Evolutionary conservation across 2,797 vertebrate genomes (phyloP).

Genomic region (Salmo trutta): DNA sequence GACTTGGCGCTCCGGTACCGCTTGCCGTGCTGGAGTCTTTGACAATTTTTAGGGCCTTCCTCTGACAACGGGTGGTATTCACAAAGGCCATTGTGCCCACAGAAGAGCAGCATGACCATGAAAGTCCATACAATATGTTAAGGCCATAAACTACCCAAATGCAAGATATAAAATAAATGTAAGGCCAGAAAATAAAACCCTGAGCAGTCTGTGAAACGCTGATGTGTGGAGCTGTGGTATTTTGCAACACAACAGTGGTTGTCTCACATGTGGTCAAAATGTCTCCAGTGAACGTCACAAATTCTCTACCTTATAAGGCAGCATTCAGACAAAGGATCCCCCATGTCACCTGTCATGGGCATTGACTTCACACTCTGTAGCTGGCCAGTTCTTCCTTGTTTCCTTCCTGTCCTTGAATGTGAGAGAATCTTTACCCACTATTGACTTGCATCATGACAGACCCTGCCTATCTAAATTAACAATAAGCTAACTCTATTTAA

Average conservation of each 20-base stretch:
- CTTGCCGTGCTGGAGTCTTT: background rate
- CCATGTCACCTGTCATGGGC: constrained; percentile 53
- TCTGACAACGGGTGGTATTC: no score
- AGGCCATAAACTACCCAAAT: no score
- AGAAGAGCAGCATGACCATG: no score
- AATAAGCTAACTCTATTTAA: background rate
- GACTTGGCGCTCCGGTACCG: no score
- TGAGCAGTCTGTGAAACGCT: background rate
- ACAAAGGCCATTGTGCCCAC: no score
- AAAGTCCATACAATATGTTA: no score
- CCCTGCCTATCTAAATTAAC: background rate
- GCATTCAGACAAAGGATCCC: constrained; percentile 58
- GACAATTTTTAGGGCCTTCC: no score
- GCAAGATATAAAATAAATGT: no score
- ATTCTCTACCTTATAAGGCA: constrained; percentile 49
- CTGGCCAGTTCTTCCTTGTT: constrained; percentile 5
- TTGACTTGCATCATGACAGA: background rate
- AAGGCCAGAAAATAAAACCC: background rate
- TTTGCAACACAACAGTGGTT: constrained; percentile 16
- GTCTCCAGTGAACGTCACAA: constrained; percentile 43
- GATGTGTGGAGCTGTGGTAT: no score
- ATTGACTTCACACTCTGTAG: constrained; percentile 46
- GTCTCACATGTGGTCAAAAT: constrained; percentile 35
- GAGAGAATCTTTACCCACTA: constrained; percentile 18
- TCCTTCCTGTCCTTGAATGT: constrained; percentile 40